A percentile compares a stretch with the other conserved stretches of the same genome.
Evolutionary conservation across 2,113 vertebrate genomes (phyloP).

Genomic region (Poeciliopsis occidentalis): DNA sequence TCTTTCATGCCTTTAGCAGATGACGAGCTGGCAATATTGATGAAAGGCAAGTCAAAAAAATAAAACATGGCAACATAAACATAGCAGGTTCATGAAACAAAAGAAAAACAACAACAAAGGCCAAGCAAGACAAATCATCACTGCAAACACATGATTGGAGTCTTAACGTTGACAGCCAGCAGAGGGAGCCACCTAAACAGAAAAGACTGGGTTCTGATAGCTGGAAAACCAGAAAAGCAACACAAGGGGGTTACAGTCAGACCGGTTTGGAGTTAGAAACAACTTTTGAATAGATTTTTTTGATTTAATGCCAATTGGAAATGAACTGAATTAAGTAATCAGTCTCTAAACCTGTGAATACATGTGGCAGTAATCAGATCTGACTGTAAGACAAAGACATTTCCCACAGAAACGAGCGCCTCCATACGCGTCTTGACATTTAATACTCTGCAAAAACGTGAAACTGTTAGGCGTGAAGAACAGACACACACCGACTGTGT

Average conservation of each 20-base stretch:
- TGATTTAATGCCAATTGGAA: not conserved
- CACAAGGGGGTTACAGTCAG: constrained; percentile 66
- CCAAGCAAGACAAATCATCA: constrained; percentile 48
- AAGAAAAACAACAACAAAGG: constrained; percentile 2
- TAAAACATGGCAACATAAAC: constrained; percentile 9
- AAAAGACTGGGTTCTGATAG: constrained; percentile 13
- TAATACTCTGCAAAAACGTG: constrained; percentile 40
- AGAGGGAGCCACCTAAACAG: constrained; percentile 68
- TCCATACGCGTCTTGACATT: constrained; percentile 22
- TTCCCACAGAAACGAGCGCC: constrained; percentile 27
- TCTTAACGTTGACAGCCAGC: constrained; percentile 45
- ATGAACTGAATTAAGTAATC: not conserved
- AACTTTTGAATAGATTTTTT: not conserved
- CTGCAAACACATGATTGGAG: constrained; percentile 50
- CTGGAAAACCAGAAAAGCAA: constrained; percentile 24
- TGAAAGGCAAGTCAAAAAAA: not conserved
- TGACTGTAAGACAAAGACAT: constrained; percentile 55
- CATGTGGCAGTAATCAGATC: constrained; percentile 25
- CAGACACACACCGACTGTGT: constrained; percentile 52
- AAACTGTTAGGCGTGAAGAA: constrained; percentile 41
- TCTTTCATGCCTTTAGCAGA: constrained; percentile 23
- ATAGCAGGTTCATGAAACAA: constrained; percentile 9
- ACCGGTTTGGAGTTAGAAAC: constrained; percentile 13
- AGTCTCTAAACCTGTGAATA: not conserved
- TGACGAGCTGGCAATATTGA: constrained; percentile 27